These are phyloP conservation scores for Dinoponera quadriceps DNA, from an alignment of 1,140 invertebrate genomes.

Conservation along the genomic window DNA sequence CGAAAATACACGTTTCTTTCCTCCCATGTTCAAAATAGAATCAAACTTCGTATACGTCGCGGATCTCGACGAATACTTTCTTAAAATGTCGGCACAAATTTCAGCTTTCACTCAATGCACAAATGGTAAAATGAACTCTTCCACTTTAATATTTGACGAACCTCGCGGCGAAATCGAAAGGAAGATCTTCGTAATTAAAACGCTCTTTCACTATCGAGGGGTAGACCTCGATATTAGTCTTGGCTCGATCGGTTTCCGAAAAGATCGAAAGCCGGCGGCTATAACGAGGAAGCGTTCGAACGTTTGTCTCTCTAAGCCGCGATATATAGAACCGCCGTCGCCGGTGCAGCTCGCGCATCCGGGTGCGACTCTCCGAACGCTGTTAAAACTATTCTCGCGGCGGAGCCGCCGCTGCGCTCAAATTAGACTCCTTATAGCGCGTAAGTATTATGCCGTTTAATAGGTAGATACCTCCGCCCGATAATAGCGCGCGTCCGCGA, in stretches of 20 bases:
- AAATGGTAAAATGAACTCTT: no score
- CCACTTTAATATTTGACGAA: no score
- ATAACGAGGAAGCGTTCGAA: slow-evolving; percentile 32
- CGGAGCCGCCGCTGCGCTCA: neutral
- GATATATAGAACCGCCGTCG: neutral
- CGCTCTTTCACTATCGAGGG: neutral
- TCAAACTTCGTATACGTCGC: no score
- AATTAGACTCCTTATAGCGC: slow-evolving; percentile 31
- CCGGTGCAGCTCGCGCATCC: slow-evolving; percentile 4
- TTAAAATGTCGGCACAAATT: no score
- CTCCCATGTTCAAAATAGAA: no score
- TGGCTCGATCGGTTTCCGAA: neutral
- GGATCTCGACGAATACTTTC: no score
- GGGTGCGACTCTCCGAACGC: neutral
- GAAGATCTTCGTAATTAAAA: neutral
- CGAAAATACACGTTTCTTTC: no score
- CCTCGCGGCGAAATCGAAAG: no score
- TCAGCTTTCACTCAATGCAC: no score
- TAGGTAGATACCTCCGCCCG: neutral
- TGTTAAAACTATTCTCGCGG: slow-evolving; percentile 14
- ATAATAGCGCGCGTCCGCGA: no score
- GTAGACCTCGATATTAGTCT: neutral
- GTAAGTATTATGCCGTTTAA: slow-evolving; percentile 1
- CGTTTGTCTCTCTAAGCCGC: neutral
- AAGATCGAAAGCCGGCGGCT: slow-evolving; percentile 28